Base-by-base conservation (phyloP, 2,888 invertebrate genomes). In the Brachypalpus laphriformis region DNA sequence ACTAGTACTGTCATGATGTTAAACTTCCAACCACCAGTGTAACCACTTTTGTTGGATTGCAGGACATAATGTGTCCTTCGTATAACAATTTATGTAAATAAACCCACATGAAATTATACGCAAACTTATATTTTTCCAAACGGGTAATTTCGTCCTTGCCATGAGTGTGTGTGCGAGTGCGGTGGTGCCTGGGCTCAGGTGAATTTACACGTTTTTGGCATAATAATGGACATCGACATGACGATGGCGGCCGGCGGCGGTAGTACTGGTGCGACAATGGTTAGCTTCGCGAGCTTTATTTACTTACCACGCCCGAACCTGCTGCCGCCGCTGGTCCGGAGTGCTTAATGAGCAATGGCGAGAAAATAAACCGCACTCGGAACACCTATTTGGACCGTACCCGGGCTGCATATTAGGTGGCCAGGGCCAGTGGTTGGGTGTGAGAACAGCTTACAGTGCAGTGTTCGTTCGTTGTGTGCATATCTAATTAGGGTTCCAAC, bases 261-360 rank as follows among this genome's bases (percentile, higher is more conserved):
- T 74, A 83, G 63, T 72, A 78, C 78, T 76, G 72, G 63, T 76
- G 76, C 74, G 72, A 76, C 68, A 83, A 59, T 82, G 82, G 82
- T 71, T 76, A 86, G 76, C 76, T 82, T 49, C 70, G 76, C 76
- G 72, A 74, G 61, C 83, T 71, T 80, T 77, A 76, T 82, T 87
- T 82, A 83, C 76, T 83, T 77, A 68, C 86, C 56, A 63, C 5
- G 25, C n/a, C n/a, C n/a, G n/a, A n/a, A n/a, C n/a, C n/a, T n/a
- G n/a, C n/a, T 83, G 70, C 74, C 82, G 72, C 57, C 87, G 74
- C 70, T 80, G 78, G 75, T 72, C 47, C 75, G 68, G 86, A 82
- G 86, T 80, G 63, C 80, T 87, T 87, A 87, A 87, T 87, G 87
- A 87, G 86, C 87, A 83, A 87, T 87, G 86, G 87, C 70, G 87